Conservation (phyloP, 1,140 invertebrate species). For the Bombus waltoni region DNA sequence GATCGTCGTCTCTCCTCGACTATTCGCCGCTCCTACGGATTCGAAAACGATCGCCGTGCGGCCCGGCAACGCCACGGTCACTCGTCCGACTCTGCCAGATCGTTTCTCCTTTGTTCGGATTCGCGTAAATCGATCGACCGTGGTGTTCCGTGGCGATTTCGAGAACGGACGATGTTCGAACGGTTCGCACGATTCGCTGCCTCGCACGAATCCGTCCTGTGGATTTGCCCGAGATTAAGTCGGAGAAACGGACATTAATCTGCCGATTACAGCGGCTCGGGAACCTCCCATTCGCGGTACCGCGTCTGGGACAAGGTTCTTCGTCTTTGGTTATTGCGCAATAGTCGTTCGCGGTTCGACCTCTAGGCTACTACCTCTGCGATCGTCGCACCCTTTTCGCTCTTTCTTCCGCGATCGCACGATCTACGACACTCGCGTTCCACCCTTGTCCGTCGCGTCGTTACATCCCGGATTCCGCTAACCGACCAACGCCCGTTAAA, state of each 20-base stretch:
- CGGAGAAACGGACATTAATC: conserved; percentile 79
- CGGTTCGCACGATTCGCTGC: conserved; percentile 8
- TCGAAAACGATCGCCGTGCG: background rate
- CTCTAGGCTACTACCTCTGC: conserved; percentile 37
- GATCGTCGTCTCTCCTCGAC: too few relatives aligned
- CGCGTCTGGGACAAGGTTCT: conserved; percentile 75
- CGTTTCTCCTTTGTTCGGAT: too few relatives aligned
- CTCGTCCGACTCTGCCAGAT: too few relatives aligned
- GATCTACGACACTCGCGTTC: background rate
- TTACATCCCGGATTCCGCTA: background rate
- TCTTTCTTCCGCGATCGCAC: background rate
- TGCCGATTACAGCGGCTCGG: conserved; percentile 80
- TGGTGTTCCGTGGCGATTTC: conserved; percentile 28
- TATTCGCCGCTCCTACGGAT: too few relatives aligned
- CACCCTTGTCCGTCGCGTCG: background rate
- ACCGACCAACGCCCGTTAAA: background rate
- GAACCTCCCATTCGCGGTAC: conserved; percentile 81
- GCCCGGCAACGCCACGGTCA: too few relatives aligned
- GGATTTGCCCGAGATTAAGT: conserved; percentile 63
- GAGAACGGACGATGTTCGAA: background rate
- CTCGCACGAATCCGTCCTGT: conserved; percentile 29
- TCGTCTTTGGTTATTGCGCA: conserved; percentile 79
- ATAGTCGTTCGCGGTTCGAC: conserved; percentile 70
- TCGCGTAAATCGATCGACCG: conserved; percentile 48
- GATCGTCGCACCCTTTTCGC: conserved; percentile 45